phyloP scores from a whole-genome alignment of 2,113 vertebrate species.

The Abramis brama region DNA sequence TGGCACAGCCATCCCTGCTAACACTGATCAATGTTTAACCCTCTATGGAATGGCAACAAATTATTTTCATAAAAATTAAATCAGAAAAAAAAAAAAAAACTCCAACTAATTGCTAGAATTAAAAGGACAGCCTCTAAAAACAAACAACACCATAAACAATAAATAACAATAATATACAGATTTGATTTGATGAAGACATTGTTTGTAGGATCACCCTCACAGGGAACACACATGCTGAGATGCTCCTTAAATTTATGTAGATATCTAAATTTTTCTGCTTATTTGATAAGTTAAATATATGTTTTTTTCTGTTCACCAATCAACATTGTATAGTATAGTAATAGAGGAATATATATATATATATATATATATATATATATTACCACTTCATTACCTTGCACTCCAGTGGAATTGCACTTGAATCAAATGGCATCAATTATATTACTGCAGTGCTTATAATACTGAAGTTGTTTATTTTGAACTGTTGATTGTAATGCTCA shows the following conservation, averaged over 20 bases:
- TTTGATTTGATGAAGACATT: background rate
- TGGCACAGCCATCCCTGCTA: background rate
- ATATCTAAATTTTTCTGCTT: background rate
- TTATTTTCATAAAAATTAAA: background rate
- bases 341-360: background rate
- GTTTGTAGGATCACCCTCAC: background rate
- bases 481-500: background rate
- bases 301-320: background rate
- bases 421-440: background rate
- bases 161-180: background rate
- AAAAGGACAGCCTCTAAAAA: background rate
- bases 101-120: background rate
- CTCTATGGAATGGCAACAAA: background rate
- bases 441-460: background rate
- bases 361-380: too few relatives aligned
- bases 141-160: too few relatives aligned
- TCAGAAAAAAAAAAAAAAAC: background rate
- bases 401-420: background rate
- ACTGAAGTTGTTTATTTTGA: background rate
- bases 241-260: background rate
- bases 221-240: background rate
- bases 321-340: background rate
- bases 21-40: slow-evolving; percentile 1
- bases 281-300: background rate
- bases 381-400: background rate